These are phyloP conservation scores for Telmatochromis bifrenatus DNA, from an alignment of 2,113 vertebrate species.

Conservation along the genomic window DNA sequence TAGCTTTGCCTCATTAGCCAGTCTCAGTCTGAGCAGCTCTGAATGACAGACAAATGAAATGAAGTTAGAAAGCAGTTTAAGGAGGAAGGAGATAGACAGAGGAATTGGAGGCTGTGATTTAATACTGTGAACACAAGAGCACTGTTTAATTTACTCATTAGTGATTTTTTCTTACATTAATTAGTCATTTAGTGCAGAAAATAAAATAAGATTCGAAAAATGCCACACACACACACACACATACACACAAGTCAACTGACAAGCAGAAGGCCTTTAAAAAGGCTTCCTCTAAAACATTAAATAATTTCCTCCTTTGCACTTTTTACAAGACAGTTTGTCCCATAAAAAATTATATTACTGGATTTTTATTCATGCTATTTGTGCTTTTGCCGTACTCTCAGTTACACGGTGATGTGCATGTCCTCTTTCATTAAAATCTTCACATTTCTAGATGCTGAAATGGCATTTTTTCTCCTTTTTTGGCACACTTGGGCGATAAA, in stretches of 20 bases:
- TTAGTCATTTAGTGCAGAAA: not conserved
- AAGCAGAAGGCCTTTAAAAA: not conserved
- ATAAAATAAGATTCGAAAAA: not conserved
- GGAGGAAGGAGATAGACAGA: not conserved
- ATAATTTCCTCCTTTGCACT: not conserved
- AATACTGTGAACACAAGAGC: not conserved
- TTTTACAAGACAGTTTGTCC: not conserved
- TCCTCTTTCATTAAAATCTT: not conserved
- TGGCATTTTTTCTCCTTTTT: not conserved
- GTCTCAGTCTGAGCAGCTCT: not conserved
- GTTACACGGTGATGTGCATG: not conserved
- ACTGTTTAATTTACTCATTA: not conserved
- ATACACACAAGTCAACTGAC: not conserved
- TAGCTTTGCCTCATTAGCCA: not conserved
- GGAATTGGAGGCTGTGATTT: not conserved
- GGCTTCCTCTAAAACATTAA: not conserved
- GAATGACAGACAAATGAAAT: not conserved
- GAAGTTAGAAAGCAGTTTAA: not conserved
- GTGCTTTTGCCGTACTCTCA: not conserved
- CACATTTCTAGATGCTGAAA: not conserved
- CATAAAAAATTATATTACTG: not conserved
- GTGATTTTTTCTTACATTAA: not conserved
- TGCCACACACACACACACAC: not conserved
- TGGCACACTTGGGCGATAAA: not conserved
- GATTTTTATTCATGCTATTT: not conserved